Evolutionary conservation across 2,888 invertebrate species (phyloP).

Genomic region (Oscheius sp.): DNA sequence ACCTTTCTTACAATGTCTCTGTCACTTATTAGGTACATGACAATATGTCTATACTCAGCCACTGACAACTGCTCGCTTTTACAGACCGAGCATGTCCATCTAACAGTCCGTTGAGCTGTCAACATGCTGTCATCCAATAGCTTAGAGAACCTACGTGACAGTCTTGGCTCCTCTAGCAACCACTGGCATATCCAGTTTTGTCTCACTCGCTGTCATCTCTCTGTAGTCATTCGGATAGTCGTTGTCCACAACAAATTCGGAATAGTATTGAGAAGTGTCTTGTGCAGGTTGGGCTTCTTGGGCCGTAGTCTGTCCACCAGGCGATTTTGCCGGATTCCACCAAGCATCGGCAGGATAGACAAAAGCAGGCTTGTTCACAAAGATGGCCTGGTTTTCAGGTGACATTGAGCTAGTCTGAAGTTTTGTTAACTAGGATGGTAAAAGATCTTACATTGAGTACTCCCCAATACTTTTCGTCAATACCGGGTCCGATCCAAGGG

Average conservation of each 20-base stretch:
- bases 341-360: slow-evolving; percentile 21
- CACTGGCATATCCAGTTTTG: slow-evolving; percentile 6
- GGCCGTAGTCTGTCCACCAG: background rate
- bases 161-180: slow-evolving; percentile 24
- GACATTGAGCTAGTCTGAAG: slow-evolving; percentile 46
- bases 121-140: no score
- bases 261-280: background rate
- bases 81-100: no score
- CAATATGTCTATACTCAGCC: no score
- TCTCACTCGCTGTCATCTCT: slow-evolving; percentile 18
- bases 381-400: slow-evolving; percentile 40
- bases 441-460: slow-evolving; percentile 37
- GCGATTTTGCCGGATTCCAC: slow-evolving; percentile 24
- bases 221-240: slow-evolving; percentile 20
- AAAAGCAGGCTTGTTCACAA: slow-evolving; percentile 40
- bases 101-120: no score
- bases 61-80: no score
- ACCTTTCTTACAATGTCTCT: no score
- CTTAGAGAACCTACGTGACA: slow-evolving; percentile 11
- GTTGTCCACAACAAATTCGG: background rate
- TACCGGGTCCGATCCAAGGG: slow-evolving; percentile 46
- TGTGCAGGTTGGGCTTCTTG: background rate
- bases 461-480: slow-evolving; percentile 58
- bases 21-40: no score
- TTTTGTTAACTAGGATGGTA: background rate